phyloP scores from a whole-genome alignment of 1,140 invertebrate genomes.

The Anastrepha obliqua region DNA sequence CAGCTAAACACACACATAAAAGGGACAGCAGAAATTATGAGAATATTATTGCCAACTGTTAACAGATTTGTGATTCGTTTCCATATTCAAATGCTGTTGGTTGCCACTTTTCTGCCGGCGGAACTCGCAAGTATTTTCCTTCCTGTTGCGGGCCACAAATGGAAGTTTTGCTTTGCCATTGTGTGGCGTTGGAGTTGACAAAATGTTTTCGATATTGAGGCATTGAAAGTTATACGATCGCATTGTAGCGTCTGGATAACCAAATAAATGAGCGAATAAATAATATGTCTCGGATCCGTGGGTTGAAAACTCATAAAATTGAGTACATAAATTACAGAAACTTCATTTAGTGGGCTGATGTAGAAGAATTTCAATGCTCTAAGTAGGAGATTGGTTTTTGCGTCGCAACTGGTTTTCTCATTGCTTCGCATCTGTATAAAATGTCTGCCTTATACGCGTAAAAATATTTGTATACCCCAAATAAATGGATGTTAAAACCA shows the following conservation, averaged over 20 bases:
- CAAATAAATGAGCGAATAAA: conserved; percentile 11
- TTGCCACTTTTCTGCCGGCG: background rate
- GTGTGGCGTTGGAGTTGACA: background rate
- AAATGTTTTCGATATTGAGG: conserved; percentile 27
- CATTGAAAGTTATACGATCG: conserved; percentile 30
- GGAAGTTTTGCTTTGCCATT: background rate
- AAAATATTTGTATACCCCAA: too few species aligned
- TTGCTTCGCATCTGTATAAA: background rate
- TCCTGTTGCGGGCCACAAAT: background rate
- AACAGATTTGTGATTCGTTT: conserved; percentile 69
- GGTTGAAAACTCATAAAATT: conserved; percentile 20
- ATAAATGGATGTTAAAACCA: too few species aligned
- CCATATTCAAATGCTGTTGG: background rate
- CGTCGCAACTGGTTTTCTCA: background rate
- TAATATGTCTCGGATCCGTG: background rate
- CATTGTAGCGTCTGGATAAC: background rate
- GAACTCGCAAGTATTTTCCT: background rate
- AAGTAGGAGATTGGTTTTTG: background rate
- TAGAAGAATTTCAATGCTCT: background rate
- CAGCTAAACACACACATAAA: conserved; percentile 46
- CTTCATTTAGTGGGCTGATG: background rate
- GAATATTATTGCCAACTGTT: conserved; percentile 74
- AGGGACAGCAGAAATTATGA: conserved; percentile 68
- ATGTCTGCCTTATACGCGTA: too few species aligned
- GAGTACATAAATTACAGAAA: background rate